These are phyloP conservation scores for Sebastes taczanowskii DNA, from an alignment of 2,797 vertebrate genomes.

Conservation along the genomic window DNA sequence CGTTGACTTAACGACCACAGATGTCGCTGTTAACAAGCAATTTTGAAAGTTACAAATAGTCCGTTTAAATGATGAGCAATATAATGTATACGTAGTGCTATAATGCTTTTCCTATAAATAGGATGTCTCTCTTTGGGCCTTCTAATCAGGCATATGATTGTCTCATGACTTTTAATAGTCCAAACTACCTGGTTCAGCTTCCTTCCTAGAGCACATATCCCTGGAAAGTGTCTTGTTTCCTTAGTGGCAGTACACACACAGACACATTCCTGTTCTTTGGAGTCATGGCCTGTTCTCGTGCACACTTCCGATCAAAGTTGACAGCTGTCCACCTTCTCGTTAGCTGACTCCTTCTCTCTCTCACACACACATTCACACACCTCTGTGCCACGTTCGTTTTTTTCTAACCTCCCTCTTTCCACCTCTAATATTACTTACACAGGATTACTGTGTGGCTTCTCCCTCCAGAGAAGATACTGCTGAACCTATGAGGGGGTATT, in stretches of 20 bases:
- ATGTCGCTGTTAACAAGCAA: too few species aligned
- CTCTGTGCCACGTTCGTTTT: background rate
- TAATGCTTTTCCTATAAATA: background rate
- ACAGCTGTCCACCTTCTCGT: slow-evolving; percentile 69
- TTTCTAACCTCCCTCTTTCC: slow-evolving; percentile 9
- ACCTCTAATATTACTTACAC: slow-evolving; percentile 49
- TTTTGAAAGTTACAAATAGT: too few species aligned
- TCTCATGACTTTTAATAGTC: background rate
- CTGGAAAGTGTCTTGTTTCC: slow-evolving; percentile 45
- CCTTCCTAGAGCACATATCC: slow-evolving; percentile 13
- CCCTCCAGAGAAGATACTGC: slow-evolving; percentile 1
- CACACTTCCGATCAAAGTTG: slow-evolving; percentile 45
- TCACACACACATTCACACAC: background rate
- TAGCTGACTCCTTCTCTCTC: slow-evolving; percentile 28
- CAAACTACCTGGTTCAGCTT: slow-evolving; percentile 13
- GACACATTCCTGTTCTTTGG: slow-evolving; percentile 43
- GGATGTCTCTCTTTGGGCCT: background rate
- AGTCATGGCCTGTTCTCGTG: slow-evolving; percentile 19
- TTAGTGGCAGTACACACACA: slow-evolving; percentile 2
- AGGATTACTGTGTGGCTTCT: slow-evolving; percentile 7
- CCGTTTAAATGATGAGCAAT: background rate
- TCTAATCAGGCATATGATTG: background rate
- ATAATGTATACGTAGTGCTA: background rate
- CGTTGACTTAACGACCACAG: too few species aligned
- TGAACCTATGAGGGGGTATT: slow-evolving; percentile 9